Conservation (phyloP, 2,888 invertebrate genomes). For the Amphipyra tragopoginis region DNA sequence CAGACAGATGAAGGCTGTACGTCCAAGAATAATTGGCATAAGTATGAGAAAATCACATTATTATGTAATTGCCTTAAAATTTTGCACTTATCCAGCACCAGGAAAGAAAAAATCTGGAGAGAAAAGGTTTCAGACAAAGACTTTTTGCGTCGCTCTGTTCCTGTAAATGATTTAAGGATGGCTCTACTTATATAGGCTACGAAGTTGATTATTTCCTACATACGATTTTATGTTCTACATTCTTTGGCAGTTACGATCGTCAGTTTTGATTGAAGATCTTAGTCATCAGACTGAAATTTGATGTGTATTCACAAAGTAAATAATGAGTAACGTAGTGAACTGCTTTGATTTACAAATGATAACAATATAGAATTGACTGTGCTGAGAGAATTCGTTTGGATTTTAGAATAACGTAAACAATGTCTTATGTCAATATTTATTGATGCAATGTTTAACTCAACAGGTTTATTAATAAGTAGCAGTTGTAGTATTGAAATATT, state of each 20-base stretch:
- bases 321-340: conserved; percentile 34
- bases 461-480: background rate
- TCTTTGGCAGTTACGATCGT: conserved; percentile 9
- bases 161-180: too few species aligned
- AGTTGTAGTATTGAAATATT: background rate
- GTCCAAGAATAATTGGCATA: too few species aligned
- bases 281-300: conserved; percentile 42
- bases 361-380: conserved; percentile 34
- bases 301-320: conserved; percentile 42
- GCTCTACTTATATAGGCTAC: too few species aligned
- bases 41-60: too few species aligned
- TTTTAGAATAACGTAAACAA: conserved; percentile 34
- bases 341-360: conserved; percentile 41
- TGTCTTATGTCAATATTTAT: conserved; percentile 29
- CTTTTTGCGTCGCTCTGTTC: too few species aligned
- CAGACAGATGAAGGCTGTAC: too few species aligned
- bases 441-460: conserved; percentile 22
- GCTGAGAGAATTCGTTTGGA: conserved; percentile 32
- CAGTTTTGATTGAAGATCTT: conserved; percentile 42
- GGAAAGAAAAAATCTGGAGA: too few species aligned
- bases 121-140: too few species aligned
- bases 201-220: too few species aligned
- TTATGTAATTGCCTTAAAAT: too few species aligned
- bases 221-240: too few species aligned
- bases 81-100: too few species aligned